Percentiles rank a stretch among this genome's conserved stretches.
phyloP scores from a whole-genome alignment of 64 coral and sea anemone species.

The Montipora capricornis region DNA sequence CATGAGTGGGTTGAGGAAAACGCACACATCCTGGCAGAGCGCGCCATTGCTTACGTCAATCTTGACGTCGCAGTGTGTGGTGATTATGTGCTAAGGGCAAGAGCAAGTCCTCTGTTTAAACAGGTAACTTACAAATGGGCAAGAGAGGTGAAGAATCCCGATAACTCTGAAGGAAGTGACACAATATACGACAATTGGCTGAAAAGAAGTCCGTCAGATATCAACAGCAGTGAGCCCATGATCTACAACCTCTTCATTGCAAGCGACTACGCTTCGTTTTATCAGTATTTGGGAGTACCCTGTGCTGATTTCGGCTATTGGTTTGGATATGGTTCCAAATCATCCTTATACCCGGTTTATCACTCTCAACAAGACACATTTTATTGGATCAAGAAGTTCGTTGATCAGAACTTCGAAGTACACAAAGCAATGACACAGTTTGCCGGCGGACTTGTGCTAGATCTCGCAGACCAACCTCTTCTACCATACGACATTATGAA shows the following conservation, averaged over 20 bases:
- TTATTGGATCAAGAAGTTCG: conserved; percentile 85
- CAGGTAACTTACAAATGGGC: conserved; percentile 62
- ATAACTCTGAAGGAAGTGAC: neutral
- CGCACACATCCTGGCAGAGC: conserved; percentile 59
- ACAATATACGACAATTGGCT: conserved; percentile 85
- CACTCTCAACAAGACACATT: conserved; percentile 92
- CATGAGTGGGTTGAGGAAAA: conserved; percentile 89
- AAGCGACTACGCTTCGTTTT: conserved; percentile 75
- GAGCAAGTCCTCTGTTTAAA: conserved; percentile 75
- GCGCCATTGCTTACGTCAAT: conserved; percentile 86
- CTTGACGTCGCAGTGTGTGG: conserved; percentile 81
- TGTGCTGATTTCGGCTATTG: conserved; percentile 63
- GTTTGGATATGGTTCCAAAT: conserved; percentile 44
- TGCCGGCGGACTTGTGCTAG: conserved; percentile 75
- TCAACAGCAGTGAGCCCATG: conserved; percentile 5
- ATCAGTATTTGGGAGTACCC: conserved; percentile 67
- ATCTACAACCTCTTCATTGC: conserved; percentile 76
- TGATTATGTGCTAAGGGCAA: conserved; percentile 71
- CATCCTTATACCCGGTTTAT: conserved; percentile 89
- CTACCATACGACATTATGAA: conserved; percentile 73
- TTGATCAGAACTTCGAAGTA: conserved; percentile 81
- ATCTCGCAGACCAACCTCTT: conserved; percentile 74
- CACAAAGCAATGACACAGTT: conserved; percentile 80
- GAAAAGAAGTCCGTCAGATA: conserved; percentile 55
- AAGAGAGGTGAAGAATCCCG: conserved; percentile 61